Evolutionary conservation across 2,113 vertebrate genomes (phyloP), one percentile per base, ranked within the genome.

Genomic region (Sinocyclocheilus rhinocerous): DNA sequence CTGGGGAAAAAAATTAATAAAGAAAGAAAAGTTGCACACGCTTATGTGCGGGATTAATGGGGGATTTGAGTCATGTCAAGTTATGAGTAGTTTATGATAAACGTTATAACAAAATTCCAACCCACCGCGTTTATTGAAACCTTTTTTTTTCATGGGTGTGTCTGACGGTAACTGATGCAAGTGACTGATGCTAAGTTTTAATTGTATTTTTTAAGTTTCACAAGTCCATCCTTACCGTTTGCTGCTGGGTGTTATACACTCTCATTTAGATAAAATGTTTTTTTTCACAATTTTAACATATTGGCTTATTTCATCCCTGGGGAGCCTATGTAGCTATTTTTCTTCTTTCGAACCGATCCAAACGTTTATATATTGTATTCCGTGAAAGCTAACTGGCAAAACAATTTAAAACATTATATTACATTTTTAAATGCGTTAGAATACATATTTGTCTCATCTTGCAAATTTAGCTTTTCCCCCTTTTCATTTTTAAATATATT

Each of bases 141-240:
- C 26, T 9, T 33, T 39, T 63, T 67, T 48, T 16, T 81, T 18
- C 15, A 81, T 50, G 80, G 80, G 80, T 69, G 61, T 82, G 80
- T 82, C 80, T 65, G 78, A 26, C 33, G 57, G 57, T 63, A 16
- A 57, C 18, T 24, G 20, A 22, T 65, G 24, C 39, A 52, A 24
- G n/a, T 76, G 75, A 29, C 45, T 45, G 15, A 29, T 22, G 15
- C 24, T 15, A 69, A 67, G 80, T 65, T 82, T 81, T 33, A 69
- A 15, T 59, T 42, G 15, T 67, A 48, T n/a, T n/a, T 55, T 15
- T 57, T 63, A 26, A n/a, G 33, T 80, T n/a, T 42, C 6, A 42
- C 22, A 63, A 22, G 36, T 45, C 20, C 2, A 26, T n/a, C 45
- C 57, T 63, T 15, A 13, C 6, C 57, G 15, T 63, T 80, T 80